phyloP scores from a whole-genome alignment of 2,888 invertebrate genomes.

The Nemotelus nigrinus region DNA sequence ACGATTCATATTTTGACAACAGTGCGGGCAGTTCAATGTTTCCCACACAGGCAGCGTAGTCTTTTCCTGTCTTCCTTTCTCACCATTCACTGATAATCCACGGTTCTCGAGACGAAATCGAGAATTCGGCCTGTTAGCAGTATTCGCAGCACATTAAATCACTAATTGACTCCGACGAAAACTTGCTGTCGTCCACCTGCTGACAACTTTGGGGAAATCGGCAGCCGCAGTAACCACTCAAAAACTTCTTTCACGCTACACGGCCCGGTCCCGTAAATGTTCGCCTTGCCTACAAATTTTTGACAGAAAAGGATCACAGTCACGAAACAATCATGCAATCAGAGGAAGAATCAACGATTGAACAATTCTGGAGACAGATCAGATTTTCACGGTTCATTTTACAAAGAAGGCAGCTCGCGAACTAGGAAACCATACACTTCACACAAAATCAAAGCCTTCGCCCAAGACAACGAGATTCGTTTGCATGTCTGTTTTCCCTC shows the following conservation, averaged over 20 bases:
- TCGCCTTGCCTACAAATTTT: not conserved
- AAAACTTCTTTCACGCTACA: slow-evolving; percentile 40
- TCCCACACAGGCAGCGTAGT: no score
- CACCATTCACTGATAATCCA: no score
- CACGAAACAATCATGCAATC: not conserved
- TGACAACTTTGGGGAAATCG: slow-evolving; percentile 51
- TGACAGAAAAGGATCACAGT: slow-evolving; percentile 6
- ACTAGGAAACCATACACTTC: no score
- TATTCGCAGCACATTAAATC: no score
- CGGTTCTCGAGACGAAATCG: no score
- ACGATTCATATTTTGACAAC: slow-evolving; percentile 22
- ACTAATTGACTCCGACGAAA: not conserved
- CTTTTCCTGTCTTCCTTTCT: no score
- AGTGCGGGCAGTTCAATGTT: not conserved
- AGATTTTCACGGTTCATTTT: no score
- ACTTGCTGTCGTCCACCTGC: slow-evolving; percentile 51
- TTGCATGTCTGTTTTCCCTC: not conserved
- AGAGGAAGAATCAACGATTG: no score
- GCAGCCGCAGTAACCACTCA: slow-evolving; percentile 41
- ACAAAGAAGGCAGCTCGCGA: no score
- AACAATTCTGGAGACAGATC: no score
- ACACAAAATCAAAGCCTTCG: no score
- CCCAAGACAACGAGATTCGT: not conserved
- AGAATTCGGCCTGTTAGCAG: no score
- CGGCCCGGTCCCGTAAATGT: slow-evolving; percentile 1